These are phyloP conservation scores for Meiosimyza platycephala DNA, from an alignment of 2,888 invertebrate species.

Conservation along the genomic window DNA sequence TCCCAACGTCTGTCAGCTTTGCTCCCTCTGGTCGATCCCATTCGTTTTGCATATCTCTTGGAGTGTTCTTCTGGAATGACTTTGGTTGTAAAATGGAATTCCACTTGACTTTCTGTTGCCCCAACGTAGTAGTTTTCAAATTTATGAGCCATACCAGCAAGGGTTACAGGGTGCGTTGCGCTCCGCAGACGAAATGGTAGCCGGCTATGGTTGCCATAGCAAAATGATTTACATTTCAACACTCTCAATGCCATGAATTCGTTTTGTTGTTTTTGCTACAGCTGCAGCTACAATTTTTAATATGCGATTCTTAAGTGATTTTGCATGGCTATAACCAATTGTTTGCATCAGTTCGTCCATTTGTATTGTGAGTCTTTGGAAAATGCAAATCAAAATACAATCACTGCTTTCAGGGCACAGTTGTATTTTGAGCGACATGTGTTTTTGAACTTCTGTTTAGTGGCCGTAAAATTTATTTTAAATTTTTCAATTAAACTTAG, in stretches of 20 bases:
- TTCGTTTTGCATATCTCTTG: slow-evolving; percentile 10
- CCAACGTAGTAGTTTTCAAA: background rate
- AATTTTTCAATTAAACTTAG: too few relatives aligned
- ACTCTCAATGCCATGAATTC: slow-evolving; percentile 9
- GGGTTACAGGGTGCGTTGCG: slow-evolving; percentile 24
- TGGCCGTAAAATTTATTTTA: too few relatives aligned
- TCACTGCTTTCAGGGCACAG: slow-evolving; percentile 15
- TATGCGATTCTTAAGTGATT: slow-evolving; percentile 21
- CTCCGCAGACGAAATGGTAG: slow-evolving; percentile 51
- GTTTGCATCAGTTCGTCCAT: background rate
- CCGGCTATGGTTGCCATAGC: slow-evolving; percentile 47
- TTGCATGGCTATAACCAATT: slow-evolving; percentile 14
- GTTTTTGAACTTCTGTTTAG: too few relatives aligned
- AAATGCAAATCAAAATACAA: slow-evolving; percentile 32
- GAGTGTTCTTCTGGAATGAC: slow-evolving; percentile 9
- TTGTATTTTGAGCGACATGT: background rate
- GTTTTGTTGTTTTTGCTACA: slow-evolving; percentile 1
- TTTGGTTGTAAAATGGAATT: background rate
- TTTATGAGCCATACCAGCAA: slow-evolving; percentile 18
- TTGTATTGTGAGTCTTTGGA: background rate
- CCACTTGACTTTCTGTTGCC: slow-evolving; percentile 24
- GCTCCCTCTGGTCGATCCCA: slow-evolving; percentile 3
- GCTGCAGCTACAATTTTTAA: slow-evolving; percentile 26
- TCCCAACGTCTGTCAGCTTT: background rate
- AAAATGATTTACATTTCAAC: slow-evolving; percentile 63